These are phyloP conservation scores for Rhinolophus ferrumequinum DNA, from an alignment of 2,113 vertebrate species.

Conservation along the genomic window DNA sequence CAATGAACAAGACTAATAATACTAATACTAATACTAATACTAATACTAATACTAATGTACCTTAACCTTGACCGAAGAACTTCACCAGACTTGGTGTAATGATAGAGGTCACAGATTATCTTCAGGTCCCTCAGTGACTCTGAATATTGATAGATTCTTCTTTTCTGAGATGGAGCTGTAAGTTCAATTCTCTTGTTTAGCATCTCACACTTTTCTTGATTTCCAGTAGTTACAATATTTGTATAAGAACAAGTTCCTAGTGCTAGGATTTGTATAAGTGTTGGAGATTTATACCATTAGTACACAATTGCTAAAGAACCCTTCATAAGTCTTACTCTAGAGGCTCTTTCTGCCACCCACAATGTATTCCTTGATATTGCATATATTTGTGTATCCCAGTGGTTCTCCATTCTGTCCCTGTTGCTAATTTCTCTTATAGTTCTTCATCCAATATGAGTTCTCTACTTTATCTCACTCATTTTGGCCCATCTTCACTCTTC, in stretches of 20 bases:
- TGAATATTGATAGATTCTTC: neutral
- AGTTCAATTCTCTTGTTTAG: neutral
- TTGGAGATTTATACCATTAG: neutral
- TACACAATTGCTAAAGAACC: neutral
- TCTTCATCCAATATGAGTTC: neutral
- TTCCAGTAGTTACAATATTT: neutral
- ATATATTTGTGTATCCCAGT: neutral
- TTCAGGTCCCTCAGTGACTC: neutral
- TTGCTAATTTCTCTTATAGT: neutral
- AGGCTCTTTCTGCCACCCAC: neutral
- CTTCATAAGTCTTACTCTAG: neutral
- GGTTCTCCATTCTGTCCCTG: neutral
- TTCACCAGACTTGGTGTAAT: neutral
- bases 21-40: neutral
- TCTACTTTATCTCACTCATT: neutral
- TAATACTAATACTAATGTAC: neutral
- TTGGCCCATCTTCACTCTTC: neutral
- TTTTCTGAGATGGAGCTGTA: neutral
- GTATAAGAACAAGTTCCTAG: neutral
- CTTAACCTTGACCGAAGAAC: neutral
- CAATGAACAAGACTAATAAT: neutral
- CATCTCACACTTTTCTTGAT: neutral
- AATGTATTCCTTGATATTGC: neutral
- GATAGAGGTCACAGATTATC: neutral
- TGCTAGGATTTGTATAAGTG: neutral